phyloP scores from a whole-genome alignment of 1,140 invertebrate species.

The Pseudoatta argentina region DNA sequence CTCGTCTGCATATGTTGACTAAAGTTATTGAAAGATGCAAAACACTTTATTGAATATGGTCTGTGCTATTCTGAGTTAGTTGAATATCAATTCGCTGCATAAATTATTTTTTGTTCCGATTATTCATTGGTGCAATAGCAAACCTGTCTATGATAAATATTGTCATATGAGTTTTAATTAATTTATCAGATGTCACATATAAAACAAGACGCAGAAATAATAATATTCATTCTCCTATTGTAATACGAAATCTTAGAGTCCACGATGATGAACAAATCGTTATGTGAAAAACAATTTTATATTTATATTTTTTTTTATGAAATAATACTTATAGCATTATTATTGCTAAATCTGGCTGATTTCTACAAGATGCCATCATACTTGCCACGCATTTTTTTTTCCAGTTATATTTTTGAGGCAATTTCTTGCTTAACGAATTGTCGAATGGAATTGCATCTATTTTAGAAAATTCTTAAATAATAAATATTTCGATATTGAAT shows the following conservation, averaged over 20 bases:
- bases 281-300: not conserved
- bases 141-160: slow-evolving; percentile 26
- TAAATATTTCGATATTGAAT: not conserved
- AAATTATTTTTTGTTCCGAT: not conserved
- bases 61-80: not conserved
- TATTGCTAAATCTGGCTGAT: not conserved
- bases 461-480: slow-evolving; percentile 11
- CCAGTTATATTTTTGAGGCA: not conserved
- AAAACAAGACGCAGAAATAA: not conserved
- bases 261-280: not conserved
- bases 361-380: too few species aligned
- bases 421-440: not conserved
- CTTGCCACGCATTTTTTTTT: not conserved
- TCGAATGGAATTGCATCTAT: not conserved
- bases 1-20: slow-evolving; percentile 29
- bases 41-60: slow-evolving; percentile 38
- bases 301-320: not conserved
- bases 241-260: not conserved
- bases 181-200: slow-evolving; percentile 18
- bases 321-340: not conserved
- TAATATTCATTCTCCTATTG: not conserved
- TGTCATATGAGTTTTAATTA: slow-evolving; percentile 20
- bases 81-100: slow-evolving; percentile 47
- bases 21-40: slow-evolving; percentile 28
- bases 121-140: not conserved